Conservation (phyloP, 37 sponge, comb jelly and placozoan genomes). For the Cliona cf. orientalis region DNA sequence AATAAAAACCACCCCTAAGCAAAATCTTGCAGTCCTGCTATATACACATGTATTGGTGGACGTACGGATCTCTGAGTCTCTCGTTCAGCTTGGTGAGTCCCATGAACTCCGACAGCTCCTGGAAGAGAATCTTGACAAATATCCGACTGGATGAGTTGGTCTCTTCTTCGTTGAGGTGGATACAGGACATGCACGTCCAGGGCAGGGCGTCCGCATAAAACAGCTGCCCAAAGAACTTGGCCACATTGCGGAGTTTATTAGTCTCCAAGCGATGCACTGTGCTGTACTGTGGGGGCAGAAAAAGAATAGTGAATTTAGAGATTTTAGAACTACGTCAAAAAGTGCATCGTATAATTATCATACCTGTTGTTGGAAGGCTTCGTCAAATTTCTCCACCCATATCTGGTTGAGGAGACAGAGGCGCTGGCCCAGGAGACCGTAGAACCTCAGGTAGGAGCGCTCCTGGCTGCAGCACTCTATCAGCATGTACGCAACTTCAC, state of each 20-base stretch:
- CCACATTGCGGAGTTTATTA: slow-evolving; percentile 95
- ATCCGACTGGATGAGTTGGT: slow-evolving; percentile 99
- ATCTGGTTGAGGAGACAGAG: slow-evolving; percentile 88
- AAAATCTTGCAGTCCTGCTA: too few relatives aligned
- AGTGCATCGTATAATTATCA: too few relatives aligned
- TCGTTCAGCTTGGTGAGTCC: slow-evolving; percentile 88
- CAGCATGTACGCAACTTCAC: slow-evolving; percentile 82
- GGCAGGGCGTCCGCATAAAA: slow-evolving; percentile 96
- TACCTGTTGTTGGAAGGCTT: slow-evolving; percentile 85
- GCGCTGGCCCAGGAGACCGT: slow-evolving; percentile 88
- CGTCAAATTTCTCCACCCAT: slow-evolving; percentile 88
- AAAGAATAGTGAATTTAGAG: too few relatives aligned
- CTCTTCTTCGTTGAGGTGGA: slow-evolving; percentile 96
- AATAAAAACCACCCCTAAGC: not conserved
- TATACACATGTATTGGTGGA: too few relatives aligned
- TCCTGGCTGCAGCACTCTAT: slow-evolving; percentile 94
- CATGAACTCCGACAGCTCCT: slow-evolving; percentile 96
- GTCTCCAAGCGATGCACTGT: slow-evolving; percentile 97
- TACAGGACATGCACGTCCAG: slow-evolving; percentile 90
- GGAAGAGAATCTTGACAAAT: slow-evolving; percentile 98
- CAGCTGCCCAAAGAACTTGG: slow-evolving; percentile 91
- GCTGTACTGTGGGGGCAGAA: too few relatives aligned
- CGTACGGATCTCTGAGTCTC: slow-evolving; percentile 89
- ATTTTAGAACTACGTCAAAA: too few relatives aligned
- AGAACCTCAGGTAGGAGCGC: slow-evolving; percentile 87